Evolutionary conservation across 2,888 invertebrate species (phyloP).

Genomic region (Epistrophella euchroma): DNA sequence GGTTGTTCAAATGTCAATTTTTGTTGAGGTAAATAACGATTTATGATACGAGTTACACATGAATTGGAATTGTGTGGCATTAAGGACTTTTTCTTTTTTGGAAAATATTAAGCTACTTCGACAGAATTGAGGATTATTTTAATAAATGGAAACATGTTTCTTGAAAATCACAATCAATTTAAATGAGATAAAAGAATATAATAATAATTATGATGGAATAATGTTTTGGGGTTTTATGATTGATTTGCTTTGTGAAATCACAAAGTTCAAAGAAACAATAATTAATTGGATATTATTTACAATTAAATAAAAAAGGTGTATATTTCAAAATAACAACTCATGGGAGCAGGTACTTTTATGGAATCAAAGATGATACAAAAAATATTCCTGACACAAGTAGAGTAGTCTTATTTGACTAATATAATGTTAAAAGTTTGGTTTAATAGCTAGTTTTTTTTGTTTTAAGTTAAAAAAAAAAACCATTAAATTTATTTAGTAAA

Average conservation of each 20-base stretch:
- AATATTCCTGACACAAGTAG: no score
- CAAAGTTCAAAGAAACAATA: background rate
- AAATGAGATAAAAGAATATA: background rate
- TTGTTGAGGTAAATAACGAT: constrained; percentile 31
- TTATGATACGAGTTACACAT: background rate
- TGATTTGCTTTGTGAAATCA: background rate
- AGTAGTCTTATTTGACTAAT: no score
- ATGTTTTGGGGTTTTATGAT: background rate
- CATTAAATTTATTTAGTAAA: no score
- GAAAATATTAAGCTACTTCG: background rate
- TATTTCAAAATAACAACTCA: no score
- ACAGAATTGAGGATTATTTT: constrained; percentile 8
- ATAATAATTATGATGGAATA: background rate
- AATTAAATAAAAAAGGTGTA: no score
- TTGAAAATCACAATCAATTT: background rate
- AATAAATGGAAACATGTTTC: background rate
- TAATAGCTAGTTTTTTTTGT: no score
- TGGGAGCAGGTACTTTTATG: no score
- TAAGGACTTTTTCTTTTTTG: background rate
- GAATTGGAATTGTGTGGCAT: background rate
- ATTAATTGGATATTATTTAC: background rate
- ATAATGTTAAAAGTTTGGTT: no score
- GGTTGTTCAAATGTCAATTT: constrained; percentile 47
- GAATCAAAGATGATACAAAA: no score
- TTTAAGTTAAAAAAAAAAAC: no score